Evolutionary conservation across 2,888 invertebrate species (phyloP), one percentile per base, ranked within the genome.

Genomic region (Ypsolopha sequella): DNA sequence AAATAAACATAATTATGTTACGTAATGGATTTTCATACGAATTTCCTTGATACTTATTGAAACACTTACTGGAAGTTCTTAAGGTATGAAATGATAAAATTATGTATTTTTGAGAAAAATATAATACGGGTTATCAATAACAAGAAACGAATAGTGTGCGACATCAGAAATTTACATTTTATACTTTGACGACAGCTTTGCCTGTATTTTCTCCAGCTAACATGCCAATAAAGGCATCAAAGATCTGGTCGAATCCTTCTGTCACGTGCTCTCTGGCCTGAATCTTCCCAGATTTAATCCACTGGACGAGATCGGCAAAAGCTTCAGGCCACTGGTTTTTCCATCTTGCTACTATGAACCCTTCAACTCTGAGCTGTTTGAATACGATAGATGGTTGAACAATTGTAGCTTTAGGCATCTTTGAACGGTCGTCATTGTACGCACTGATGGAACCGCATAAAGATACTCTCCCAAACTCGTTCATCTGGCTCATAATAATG

Each of bases 171-270:
- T 24, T 24, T 24, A 3, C 24, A 24, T 4, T 41, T 76, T 72
- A 90, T 14, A 84, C 87, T 76, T 90, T 88, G 41, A 93, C 88
- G 56, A 93, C 79, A 48, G 91, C 90, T 74, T 93, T 93, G 14
- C 93, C 93, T 33, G 71, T 67, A 65, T 92, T 93, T 44, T 89
- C 88, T 6, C 93, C 93, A 6, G 66, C 68, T 1, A 88, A 72
- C 82, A 93, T 88, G 14, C 88, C 90, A 41, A 88, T 70, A 58
- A 93, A 92, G 3, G 93, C 92, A 48, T 90, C 82, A 36, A 88
- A 89, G 68, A 91, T 78, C 48, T 92, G 91, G 51, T 92, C 91
- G 62, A 93, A 93, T 6, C 92, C 93, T 55, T 90, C 86, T 0
- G 91, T 90, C 0, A 91, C 68, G 1, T 91, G 91, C 73, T 94